A percentile compares a stretch with the other conserved stretches of the same genome.
These are phyloP conservation scores for Atrina japonica DNA, from an alignment of 2,888 invertebrate genomes.

Conservation along the genomic window DNA sequence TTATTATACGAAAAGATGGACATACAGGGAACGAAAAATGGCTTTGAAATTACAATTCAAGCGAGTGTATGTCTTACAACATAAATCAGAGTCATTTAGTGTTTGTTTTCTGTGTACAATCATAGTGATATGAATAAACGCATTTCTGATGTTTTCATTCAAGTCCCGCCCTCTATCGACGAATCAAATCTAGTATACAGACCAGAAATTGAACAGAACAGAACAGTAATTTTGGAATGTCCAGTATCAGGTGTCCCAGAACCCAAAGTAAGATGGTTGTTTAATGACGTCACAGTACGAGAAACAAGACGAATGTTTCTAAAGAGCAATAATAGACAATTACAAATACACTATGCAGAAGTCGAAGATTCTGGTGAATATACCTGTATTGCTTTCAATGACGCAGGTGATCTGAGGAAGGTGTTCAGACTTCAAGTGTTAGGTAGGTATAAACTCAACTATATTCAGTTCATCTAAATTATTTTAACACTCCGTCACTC, in stretches of 20 bases:
- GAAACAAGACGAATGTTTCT: conserved; percentile 44
- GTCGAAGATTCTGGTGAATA: conserved; percentile 80
- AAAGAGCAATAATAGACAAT: conserved; percentile 59
- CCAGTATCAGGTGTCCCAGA: conserved; percentile 81
- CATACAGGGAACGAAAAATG: no score
- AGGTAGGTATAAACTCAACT: conserved; percentile 59
- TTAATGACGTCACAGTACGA: conserved; percentile 61
- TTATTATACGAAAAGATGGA: no score
- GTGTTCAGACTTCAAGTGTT: conserved; percentile 78
- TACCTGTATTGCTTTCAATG: conserved; percentile 82
- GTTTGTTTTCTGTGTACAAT: no score
- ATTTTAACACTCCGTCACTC: no score
- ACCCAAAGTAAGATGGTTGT: conserved; percentile 79
- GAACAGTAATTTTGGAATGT: conserved; percentile 80
- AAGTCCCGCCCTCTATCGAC: conserved; percentile 76
- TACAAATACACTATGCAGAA: conserved; percentile 70
- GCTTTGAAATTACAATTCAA: no score
- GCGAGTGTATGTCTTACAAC: no score
- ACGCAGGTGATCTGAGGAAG: conserved; percentile 80
- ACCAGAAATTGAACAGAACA: conserved; percentile 75
- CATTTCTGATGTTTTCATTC: conserved; percentile 31
- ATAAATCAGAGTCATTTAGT: no score
- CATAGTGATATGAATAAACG: no score
- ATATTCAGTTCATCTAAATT: no score
- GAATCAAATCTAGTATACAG: conserved; percentile 77